These are phyloP conservation scores for Yoshiicerus persimilis DNA, from an alignment of 1,140 invertebrate genomes.

Conservation along the genomic window DNA sequence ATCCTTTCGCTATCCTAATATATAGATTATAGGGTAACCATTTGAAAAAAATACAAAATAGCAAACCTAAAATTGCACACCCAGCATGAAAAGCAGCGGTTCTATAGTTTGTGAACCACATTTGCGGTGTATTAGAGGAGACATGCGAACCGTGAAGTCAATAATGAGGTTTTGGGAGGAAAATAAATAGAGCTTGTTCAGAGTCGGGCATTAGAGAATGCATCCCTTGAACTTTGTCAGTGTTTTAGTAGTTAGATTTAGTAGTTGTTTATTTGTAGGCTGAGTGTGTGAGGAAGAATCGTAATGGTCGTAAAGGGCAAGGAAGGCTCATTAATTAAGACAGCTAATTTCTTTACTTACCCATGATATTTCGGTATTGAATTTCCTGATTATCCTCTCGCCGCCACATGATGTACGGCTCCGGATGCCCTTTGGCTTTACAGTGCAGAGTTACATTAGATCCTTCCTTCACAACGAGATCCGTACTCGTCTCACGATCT, in stretches of 20 bases:
- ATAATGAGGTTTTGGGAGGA: too few species aligned
- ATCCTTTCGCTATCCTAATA: too few species aligned
- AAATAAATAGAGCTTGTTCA: background rate
- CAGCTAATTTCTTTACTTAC: background rate
- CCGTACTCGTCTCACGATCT: conserved; percentile 79
- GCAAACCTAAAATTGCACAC: too few species aligned
- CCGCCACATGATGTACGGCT: conserved; percentile 89
- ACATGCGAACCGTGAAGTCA: too few species aligned
- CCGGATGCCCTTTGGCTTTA: conserved; percentile 80
- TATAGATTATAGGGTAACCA: too few species aligned
- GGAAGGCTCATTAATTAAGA: background rate
- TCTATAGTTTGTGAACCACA: too few species aligned
- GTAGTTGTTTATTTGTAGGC: background rate
- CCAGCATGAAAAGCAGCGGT: too few species aligned
- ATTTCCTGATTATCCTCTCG: conserved; percentile 84
- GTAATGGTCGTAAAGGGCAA: conserved; percentile 2
- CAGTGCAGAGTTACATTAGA: conserved; percentile 80
- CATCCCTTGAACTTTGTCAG: background rate
- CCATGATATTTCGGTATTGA: conserved; percentile 62
- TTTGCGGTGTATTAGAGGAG: too few species aligned
- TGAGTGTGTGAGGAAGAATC: background rate
- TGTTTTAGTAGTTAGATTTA: background rate
- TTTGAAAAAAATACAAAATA: too few species aligned
- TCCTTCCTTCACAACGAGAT: conserved; percentile 82
- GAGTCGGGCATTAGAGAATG: background rate